Evolutionary conservation across 2,888 invertebrate genomes (phyloP), one percentile per base, ranked within the genome.

Genomic region (Tetragonula carbonaria): DNA sequence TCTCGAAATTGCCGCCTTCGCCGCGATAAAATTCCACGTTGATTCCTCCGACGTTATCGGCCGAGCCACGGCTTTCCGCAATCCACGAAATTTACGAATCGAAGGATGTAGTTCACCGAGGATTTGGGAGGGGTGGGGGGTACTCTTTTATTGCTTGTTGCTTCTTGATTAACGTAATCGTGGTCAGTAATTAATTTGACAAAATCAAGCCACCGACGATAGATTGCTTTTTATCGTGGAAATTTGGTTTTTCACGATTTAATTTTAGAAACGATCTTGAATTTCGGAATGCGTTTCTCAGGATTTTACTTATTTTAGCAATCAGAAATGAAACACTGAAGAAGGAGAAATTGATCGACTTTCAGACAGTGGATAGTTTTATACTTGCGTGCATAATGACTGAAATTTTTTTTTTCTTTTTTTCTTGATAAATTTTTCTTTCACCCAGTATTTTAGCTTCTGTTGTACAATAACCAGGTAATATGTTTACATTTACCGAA

Each of bases 341-440:
- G 23, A 80, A 59, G 65, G 21, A n/a, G 74, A 80, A 85, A 80
- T 76, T 57, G 77, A 38, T 38, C 8, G 38, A 38, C 6, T 6
- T 38, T 38, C 38, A 38, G 38, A 38, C 38, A 38, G 45, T 11
- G 45, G 2, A 11, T 8, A 45, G 45, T 11, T 45, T 45, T 45
- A 45, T 45, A 8, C 8, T 45, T 38, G 38, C 38, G 38, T 38
- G 38, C 8, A 38, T 38, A 8, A 8, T 8, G 38, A 8, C 45
- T 8, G 0, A 45, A 45, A 45, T 45, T 45, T 45, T 45, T 8
- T 8, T 38, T 38, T 38, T 38, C 8, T 6, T 38, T 38, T 38
- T 6, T 38, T 38, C 5, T 38, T 38, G 38, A 38, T 8, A 38
- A 38, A 38, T 8, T 38, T 38, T 38, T 8, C 8, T 8, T 45